A percentile compares a stretch with the other conserved stretches of the same genome.
Evolutionary conservation across 2,797 vertebrate species (phyloP).

Genomic region (Artibeus lituratus): DNA sequence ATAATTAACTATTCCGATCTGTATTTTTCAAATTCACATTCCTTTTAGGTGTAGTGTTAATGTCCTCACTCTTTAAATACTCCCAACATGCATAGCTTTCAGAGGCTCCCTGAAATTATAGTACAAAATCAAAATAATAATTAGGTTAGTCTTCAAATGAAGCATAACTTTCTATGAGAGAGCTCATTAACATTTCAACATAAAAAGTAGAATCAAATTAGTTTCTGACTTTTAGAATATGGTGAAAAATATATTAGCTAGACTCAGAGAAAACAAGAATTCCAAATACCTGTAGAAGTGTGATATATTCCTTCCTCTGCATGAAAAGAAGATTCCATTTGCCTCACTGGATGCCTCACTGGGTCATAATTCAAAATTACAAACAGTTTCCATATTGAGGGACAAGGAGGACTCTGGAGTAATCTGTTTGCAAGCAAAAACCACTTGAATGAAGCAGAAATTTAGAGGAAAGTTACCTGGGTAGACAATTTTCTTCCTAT

Average conservation of each 20-base stretch:
- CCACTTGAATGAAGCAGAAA: not conserved
- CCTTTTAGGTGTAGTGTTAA: not conserved
- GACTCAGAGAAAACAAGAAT: not conserved
- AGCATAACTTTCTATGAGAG: not conserved
- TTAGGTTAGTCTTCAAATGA: not conserved
- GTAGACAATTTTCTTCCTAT: not conserved
- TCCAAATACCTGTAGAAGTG: not conserved
- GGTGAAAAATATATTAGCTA: not conserved
- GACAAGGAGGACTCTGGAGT: not conserved
- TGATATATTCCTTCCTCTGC: not conserved
- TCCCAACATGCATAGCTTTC: not conserved
- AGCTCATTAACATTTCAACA: not conserved
- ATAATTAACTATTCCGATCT: not conserved
- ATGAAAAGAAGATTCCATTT: not conserved
- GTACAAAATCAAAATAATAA: conserved; percentile 17
- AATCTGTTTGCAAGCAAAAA: not conserved
- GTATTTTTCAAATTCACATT: not conserved
- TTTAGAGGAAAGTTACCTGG: not conserved
- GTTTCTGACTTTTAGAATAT: not conserved
- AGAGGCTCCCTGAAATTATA: conserved; percentile 14
- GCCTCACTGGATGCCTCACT: not conserved
- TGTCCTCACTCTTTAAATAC: not conserved
- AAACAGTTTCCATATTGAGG: not conserved
- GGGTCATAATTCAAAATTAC: not conserved
- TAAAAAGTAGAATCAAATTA: not conserved